phyloP scores from a whole-genome alignment of 35 echinoderm and acorn worm species.

The Ophioderma brevispina region DNA sequence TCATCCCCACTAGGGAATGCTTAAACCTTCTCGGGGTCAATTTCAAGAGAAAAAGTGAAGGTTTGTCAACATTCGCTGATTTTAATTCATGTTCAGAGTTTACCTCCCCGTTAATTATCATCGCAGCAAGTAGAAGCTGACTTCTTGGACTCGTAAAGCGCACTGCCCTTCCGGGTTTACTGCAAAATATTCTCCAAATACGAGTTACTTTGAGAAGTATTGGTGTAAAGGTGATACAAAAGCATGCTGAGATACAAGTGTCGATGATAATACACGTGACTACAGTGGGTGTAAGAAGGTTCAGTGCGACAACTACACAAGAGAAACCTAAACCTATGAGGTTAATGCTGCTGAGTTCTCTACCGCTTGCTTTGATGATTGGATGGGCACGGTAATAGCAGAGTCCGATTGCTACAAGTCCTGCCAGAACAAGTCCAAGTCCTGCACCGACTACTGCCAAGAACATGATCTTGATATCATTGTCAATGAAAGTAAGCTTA shows the following conservation, averaged over 20 bases:
- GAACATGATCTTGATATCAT: too few species aligned
- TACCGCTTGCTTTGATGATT: conserved; percentile 41
- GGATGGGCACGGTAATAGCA: not conserved
- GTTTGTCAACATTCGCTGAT: too few species aligned
- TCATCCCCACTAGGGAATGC: too few species aligned
- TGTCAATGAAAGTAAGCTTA: not conserved
- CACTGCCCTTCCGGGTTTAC: conserved; percentile 6
- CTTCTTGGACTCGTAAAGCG: conserved; percentile 9
- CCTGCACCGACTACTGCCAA: not conserved
- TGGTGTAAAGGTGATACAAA: conserved; percentile 22
- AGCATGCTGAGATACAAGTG: not conserved
- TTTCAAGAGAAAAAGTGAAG: too few species aligned
- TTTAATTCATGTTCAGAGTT: too few species aligned
- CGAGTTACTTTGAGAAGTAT: conserved; percentile 33
- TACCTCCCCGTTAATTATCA: conserved; percentile 11
- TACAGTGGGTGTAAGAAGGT: not conserved
- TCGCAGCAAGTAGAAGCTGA: conserved; percentile 19
- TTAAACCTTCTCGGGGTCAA: too few species aligned
- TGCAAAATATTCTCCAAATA: conserved; percentile 36
- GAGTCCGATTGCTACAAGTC: not conserved
- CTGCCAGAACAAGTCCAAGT: not conserved
- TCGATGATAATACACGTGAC: not conserved
- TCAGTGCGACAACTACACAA: not conserved
- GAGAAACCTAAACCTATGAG: not conserved
- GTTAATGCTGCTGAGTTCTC: conserved; percentile 27